Evolutionary conservation across 1,140 invertebrate genomes (phyloP), one percentile per base, ranked within the genome.

Genomic region (Protaetia brevitarsis): DNA sequence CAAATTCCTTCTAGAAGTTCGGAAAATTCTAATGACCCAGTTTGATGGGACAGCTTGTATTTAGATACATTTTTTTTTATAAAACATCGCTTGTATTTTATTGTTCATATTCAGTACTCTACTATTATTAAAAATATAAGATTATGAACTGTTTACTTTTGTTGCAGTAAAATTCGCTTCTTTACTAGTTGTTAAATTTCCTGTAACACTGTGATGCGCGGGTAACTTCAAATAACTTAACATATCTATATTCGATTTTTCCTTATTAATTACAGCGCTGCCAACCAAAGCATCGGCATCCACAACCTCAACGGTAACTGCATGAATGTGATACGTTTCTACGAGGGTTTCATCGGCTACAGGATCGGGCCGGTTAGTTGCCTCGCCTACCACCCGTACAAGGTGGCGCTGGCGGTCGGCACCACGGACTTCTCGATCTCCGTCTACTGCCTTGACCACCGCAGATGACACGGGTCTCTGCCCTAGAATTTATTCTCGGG

Each of bases 261-360:
- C 8, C n/a, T 56, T 2, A 45, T 74, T 69, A 76, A 58, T 79
- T 82, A 68, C 79, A 95, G 92, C 80, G 93, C 91, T 1, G 82
- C 87, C 36, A 91, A 90, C 80, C 92, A 95, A 70, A 87, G 86
- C 68, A 91, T 96, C 63, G 88, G 84, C 66, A 84, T 96, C 4
- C 92, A 90, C 79, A 89, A 88, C 73, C 84, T 88, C 64, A 83
- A 84, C 36, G 92, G 92, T 13, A 80, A 82, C 3, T 77, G 80
- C 26, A 83, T 92, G 66, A 91, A 89, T 75, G 86, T 87, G 1
- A 89, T 96, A 72, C 91, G 92, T 76, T 89, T 90, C 73, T 91
- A 95, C 74, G 94, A 97, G 75, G 93, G 94, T 45, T 96, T 97
- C 77, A 94, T 95, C 85, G 90, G 90, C 29, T 87, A 93, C 68